Evolutionary conservation across 2,888 invertebrate genomes (phyloP).

Genomic region (Dolichopus griseipennis): DNA sequence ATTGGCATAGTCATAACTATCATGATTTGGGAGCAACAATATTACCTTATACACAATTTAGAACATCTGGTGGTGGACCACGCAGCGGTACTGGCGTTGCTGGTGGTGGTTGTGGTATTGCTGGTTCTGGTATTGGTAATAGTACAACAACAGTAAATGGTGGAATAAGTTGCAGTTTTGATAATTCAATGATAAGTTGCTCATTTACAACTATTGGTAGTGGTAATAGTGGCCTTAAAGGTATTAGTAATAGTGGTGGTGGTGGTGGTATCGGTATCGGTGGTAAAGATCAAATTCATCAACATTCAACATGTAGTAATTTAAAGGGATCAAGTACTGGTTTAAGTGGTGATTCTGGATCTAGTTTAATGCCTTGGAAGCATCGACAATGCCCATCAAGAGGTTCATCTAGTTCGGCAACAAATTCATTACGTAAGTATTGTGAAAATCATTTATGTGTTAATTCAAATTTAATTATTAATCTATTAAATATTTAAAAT

Average conservation of each 20-base stretch:
- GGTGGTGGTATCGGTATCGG: slow-evolving; percentile 35
- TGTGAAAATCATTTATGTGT: slow-evolving; percentile 9
- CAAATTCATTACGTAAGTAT: slow-evolving; percentile 43
- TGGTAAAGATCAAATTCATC: slow-evolving; percentile 18
- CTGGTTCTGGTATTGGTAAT: slow-evolving; percentile 21
- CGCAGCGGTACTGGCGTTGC: slow-evolving; percentile 25
- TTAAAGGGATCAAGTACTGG: slow-evolving; percentile 18
- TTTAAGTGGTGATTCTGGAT: background rate
- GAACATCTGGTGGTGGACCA: slow-evolving; percentile 21
- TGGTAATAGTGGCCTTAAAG: slow-evolving; percentile 35
- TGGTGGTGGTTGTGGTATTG: slow-evolving; percentile 22
- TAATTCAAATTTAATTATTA: slow-evolving; percentile 11
- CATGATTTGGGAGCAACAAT: slow-evolving; percentile 20
- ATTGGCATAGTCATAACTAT: slow-evolving; percentile 21
- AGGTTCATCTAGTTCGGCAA: slow-evolving; percentile 42
- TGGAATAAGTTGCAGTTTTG: slow-evolving; percentile 25
- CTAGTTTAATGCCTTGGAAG: slow-evolving; percentile 43
- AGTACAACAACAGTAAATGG: slow-evolving; percentile 16
- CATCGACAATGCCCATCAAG: slow-evolving; percentile 43
- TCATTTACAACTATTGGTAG: slow-evolving; percentile 35
- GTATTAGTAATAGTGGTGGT: slow-evolving; percentile 33
- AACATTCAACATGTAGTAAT: slow-evolving; percentile 16
- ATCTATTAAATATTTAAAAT: slow-evolving; percentile 12
- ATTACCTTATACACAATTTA: slow-evolving; percentile 37
- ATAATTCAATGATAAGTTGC: slow-evolving; percentile 26